phyloP scores from a whole-genome alignment of 2,888 invertebrate species.

The Diplazon laetatorius region DNA sequence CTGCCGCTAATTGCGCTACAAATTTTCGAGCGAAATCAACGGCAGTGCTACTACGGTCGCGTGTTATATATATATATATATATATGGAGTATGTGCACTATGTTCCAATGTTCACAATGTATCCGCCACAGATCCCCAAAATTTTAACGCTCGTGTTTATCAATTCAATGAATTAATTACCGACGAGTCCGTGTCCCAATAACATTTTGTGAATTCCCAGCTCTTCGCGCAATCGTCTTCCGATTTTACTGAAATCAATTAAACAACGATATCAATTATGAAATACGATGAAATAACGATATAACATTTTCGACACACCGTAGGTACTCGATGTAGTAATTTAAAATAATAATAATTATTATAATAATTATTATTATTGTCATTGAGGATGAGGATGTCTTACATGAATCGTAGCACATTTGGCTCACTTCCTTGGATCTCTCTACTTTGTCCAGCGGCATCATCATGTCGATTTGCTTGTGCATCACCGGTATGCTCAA shows the following conservation, averaged over 20 bases:
- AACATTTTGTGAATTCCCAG: constrained; percentile 71
- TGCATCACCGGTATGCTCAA: constrained; percentile 83
- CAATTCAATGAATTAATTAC: constrained; percentile 50
- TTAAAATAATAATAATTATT: too few species aligned
- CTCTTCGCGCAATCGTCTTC: constrained; percentile 70
- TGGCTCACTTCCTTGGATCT: constrained; percentile 59
- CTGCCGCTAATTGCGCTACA: constrained; percentile 59
- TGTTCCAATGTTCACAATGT: constrained; percentile 28
- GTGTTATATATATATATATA: constrained; percentile 32
- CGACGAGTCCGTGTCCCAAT: constrained; percentile 64
- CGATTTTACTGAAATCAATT: constrained; percentile 62
- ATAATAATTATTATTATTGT: neutral
- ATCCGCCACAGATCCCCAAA: constrained; percentile 18
- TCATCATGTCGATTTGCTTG: constrained; percentile 81
- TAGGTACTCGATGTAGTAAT: too few species aligned
- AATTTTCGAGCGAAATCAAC: constrained; percentile 53
- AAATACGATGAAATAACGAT: too few species aligned
- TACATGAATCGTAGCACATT: constrained; percentile 67
- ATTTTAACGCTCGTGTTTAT: neutral
- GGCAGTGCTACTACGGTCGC: constrained; percentile 32
- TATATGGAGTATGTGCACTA: neutral
- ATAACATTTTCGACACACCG: too few species aligned
- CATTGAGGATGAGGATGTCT: neutral
- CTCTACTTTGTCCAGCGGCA: constrained; percentile 66
- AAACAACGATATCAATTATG: constrained; percentile 4